Evolutionary conservation across 2,113 vertebrate species (phyloP), one percentile per base, ranked within the genome.

Genomic region (Otus sunia): DNA sequence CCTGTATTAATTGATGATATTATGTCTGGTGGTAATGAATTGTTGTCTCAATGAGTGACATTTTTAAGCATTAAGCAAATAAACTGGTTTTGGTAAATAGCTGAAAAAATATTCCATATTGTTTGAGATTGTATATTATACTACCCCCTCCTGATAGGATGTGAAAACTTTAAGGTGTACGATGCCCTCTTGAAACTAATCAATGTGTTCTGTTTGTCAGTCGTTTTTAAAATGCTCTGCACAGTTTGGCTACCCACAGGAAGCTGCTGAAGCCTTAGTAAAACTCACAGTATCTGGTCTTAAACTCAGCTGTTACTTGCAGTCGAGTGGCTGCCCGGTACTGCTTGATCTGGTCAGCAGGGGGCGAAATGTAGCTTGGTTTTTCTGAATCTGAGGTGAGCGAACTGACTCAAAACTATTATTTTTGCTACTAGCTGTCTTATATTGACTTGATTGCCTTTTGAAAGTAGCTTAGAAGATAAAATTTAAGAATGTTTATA

Each of bases 111-210:
- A 86, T 1, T n/a, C 7, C 2, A 1, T 22, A 25, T 5, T 8
- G 15, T 3, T n/a, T 52, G 19, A 53, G 20, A 12, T 6, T 0
- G 0, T 26, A 1, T 37, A 0, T 37, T 23, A 2, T 58, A 7
- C 34, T 47, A 6, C 25, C 3, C 0, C 12, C 8, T 66, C 9
- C n/a, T 62, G 36, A 11, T 3, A 53, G 32, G 21, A 12, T 36
- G 16, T 62, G 81, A 22, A 11, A 25, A 25, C 21, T 58, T 53
- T 3, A 1, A 22, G 30, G 12, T 77, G 36, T 62, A 4, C 50
- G 36, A 0, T 19, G 16, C 6, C 10, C 9, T 59, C 10, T 37
- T 67, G 19, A 72, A 67, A 23, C 18, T 34, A 6, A 32, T 19
- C 21, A 49, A 4, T 2, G 1, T 21, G 3, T 79, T 56, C 30